A percentile compares a stretch with the other conserved stretches of the same genome.
These are phyloP conservation scores for Nomada ruficornis DNA, from an alignment of 2,888 invertebrate species.

Conservation along the genomic window DNA sequence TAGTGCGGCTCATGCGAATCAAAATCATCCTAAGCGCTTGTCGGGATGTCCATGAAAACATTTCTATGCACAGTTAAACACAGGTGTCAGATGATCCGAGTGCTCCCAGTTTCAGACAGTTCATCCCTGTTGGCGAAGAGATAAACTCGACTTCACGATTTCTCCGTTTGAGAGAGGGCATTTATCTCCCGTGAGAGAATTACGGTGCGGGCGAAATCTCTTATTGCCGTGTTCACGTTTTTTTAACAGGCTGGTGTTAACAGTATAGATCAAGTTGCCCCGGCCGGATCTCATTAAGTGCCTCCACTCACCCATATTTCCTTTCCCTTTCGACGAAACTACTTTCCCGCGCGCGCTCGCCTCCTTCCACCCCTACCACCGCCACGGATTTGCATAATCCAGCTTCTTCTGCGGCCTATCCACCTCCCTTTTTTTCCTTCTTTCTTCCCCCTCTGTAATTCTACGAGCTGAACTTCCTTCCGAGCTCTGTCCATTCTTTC, in stretches of 20 bases:
- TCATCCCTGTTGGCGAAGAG: neutral
- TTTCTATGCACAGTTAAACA: neutral
- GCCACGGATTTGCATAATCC: constrained; percentile 69
- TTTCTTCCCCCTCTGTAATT: neutral
- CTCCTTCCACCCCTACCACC: constrained; percentile 45
- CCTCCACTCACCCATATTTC: constrained; percentile 32
- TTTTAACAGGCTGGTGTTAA: constrained; percentile 24
- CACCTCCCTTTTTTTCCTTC: constrained; percentile 12
- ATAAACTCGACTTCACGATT: neutral
- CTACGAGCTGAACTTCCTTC: neutral
- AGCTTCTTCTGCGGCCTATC: constrained; percentile 50
- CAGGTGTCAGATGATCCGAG: neutral
- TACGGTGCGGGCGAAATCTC: neutral
- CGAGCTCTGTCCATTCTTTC: too few relatives aligned
- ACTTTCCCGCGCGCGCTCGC: constrained; percentile 33
- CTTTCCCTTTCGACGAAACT: constrained; percentile 40
- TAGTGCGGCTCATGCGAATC: too few relatives aligned
- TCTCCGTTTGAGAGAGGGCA: neutral
- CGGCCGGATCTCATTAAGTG: constrained; percentile 31
- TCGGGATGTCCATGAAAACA: neutral
- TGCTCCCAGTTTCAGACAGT: neutral
- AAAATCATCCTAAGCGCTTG: too few relatives aligned
- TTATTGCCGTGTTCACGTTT: constrained; percentile 1
- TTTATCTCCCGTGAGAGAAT: neutral
- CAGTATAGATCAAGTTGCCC: constrained; percentile 19